Conservation (phyloP, 2,888 invertebrate genomes). For the Lydus trimaculatus region DNA sequence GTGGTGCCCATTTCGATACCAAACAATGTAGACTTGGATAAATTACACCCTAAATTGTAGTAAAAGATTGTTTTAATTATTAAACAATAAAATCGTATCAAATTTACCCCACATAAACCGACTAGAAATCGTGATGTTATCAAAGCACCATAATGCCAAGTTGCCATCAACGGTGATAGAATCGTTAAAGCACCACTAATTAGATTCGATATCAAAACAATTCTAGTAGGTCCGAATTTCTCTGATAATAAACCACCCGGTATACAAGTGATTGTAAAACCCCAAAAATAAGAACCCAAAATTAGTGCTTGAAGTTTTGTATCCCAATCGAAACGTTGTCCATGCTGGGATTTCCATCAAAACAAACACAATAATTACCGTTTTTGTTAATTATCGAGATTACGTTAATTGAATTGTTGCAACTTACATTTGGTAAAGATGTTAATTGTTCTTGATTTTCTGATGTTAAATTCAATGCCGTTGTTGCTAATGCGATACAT, state of each 20-base stretch:
- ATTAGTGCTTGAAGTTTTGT: constrained; percentile 69
- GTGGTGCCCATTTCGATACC: constrained; percentile 61
- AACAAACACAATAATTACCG: neutral
- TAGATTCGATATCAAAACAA: constrained; percentile 65
- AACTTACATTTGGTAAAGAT: constrained; percentile 36
- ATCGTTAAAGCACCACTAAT: constrained; percentile 66
- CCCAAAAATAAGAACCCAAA: constrained; percentile 74
- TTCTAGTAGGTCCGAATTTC: constrained; percentile 67
- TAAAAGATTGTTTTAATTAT: neutral
- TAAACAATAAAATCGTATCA: constrained; percentile 3
- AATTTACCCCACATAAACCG: constrained; percentile 71
- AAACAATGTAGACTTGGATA: constrained; percentile 56
- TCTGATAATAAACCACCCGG: constrained; percentile 73
- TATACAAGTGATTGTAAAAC: constrained; percentile 71
- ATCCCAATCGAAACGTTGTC: constrained; percentile 66
- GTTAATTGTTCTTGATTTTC: constrained; percentile 3
- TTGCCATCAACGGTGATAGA: constrained; percentile 68
- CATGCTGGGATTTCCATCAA: constrained; percentile 57
- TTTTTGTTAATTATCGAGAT: no score
- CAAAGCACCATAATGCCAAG: constrained; percentile 65
- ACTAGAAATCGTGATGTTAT: constrained; percentile 67
- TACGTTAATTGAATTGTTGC: neutral
- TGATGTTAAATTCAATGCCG: constrained; percentile 18
- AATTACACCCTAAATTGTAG: constrained; percentile 54
- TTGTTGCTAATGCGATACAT: constrained; percentile 1